Conservation (phyloP, 2,888 invertebrate genomes). For the Apamea monoglypha region DNA sequence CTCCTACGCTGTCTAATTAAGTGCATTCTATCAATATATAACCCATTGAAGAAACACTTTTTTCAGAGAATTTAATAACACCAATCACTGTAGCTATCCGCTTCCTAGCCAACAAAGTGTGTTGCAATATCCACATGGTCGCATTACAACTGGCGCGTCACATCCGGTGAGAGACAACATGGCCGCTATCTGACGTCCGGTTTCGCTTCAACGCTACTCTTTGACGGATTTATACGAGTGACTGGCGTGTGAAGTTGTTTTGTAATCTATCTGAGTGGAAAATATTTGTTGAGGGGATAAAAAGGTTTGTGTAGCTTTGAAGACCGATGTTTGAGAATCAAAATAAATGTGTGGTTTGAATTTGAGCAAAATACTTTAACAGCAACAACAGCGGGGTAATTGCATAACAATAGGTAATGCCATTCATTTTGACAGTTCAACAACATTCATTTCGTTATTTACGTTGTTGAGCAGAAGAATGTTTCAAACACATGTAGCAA, state of each 20-base stretch:
- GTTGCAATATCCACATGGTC: slow-evolving; percentile 55
- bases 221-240: slow-evolving; percentile 49
- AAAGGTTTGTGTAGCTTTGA: neutral
- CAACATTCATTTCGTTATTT: neutral
- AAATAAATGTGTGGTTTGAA: neutral
- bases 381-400: neutral
- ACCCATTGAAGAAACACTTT: neutral
- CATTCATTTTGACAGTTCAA: neutral
- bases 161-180: slow-evolving; percentile 64
- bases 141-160: slow-evolving; percentile 59
- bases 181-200: slow-evolving; percentile 64
- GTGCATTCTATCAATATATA: neutral
- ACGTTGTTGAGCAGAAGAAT: neutral
- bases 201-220: slow-evolving; percentile 44
- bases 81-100: slow-evolving; percentile 12
- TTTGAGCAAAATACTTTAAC: neutral
- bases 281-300: neutral
- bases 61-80: slow-evolving; percentile 8
- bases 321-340: no score
- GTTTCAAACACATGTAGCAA: neutral
- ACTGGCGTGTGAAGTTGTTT: slow-evolving; percentile 50
- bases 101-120: slow-evolving; percentile 49
- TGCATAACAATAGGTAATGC: neutral
- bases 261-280: slow-evolving; percentile 20
- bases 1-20: no score